Base-by-base conservation (phyloP, 2,797 vertebrate species). In the Mormyrus proboscirostris region DNA sequence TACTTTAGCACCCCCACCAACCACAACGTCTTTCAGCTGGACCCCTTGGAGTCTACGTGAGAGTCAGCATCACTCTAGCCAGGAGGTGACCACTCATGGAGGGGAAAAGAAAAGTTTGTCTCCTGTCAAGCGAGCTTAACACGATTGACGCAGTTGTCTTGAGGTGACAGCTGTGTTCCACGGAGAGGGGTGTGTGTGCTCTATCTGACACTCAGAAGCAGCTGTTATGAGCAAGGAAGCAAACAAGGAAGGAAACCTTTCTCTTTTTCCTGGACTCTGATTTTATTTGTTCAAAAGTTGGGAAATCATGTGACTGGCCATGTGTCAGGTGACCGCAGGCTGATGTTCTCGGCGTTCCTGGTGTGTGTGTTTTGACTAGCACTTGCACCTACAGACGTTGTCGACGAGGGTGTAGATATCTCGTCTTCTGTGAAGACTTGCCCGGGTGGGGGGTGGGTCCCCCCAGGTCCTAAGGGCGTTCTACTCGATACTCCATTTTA, bases 401-500 rank as follows among this genome's bases (percentile, higher is more conserved):
- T 92, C 89, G 92, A 93, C 90, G 86, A 82, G 88, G 93, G 92
- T 90, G 92, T 89, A 2, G 88, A 83, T 86, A 91, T 92, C 90
- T 91, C 95, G 97, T 99, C 98, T 99, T 99, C 98, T 96, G 92
- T 98, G 98, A 99, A 99, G 98, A 98, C 97, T 92, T 91, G 94
- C 95, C 96, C 94, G 93, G 90, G 93, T 93, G 94, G 93, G 25
- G 93, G 92, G 91, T 12, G 41, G 92, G 90, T 84, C 93, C 93
- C 93, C 93, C 93, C 92, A 91, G 89, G 91, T 93, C 93, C 91
- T 92, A 90, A 93, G 85, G 94, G 96, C 92, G 95, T 95, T 95
- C 92, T 93, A 94, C 93, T 95, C 92, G 92, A 93, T 94, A 96
- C 97, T 97, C 93, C 89, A 95, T 96, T 94, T 95, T 95, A 92